Evolutionary conservation across 1,140 invertebrate species (phyloP).

Genomic region (Thaumetopoea pityocampa): DNA sequence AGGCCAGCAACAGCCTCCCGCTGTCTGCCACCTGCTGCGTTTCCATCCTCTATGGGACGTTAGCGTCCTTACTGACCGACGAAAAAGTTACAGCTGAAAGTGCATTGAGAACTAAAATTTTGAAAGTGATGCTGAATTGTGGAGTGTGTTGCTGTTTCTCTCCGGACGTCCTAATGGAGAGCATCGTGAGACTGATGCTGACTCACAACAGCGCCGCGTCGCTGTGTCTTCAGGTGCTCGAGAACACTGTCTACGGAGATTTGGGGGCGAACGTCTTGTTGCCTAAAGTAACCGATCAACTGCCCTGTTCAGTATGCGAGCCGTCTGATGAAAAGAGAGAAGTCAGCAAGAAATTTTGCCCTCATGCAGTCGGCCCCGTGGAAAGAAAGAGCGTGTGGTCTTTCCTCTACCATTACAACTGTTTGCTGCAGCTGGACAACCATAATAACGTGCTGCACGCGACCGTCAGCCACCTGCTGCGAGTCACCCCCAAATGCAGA

Average conservation of each 20-base stretch:
- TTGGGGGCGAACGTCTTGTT: slow-evolving; percentile 68
- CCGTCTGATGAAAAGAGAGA: slow-evolving; percentile 39
- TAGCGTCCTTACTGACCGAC: slow-evolving; percentile 74
- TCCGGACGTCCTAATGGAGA: slow-evolving; percentile 62
- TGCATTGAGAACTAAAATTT: slow-evolving; percentile 70
- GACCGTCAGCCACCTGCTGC: slow-evolving; percentile 78
- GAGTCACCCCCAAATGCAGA: slow-evolving; percentile 76
- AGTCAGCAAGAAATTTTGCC: slow-evolving; percentile 43
- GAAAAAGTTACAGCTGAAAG: slow-evolving; percentile 60
- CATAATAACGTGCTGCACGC: slow-evolving; percentile 76
- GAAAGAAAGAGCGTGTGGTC: slow-evolving; percentile 74
- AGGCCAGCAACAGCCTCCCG: slow-evolving; percentile 35
- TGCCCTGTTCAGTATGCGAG: slow-evolving; percentile 63
- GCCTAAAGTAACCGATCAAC: slow-evolving; percentile 42
- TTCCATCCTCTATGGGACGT: slow-evolving; percentile 76
- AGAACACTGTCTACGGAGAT: slow-evolving; percentile 78
- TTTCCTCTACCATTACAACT: slow-evolving; percentile 77
- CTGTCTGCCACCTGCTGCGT: slow-evolving; percentile 74
- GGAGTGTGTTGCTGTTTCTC: slow-evolving; percentile 82
- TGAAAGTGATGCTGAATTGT: slow-evolving; percentile 76
- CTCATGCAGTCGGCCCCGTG: slow-evolving; percentile 42
- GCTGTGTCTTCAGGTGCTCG: slow-evolving; percentile 69
- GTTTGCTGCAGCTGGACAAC: slow-evolving; percentile 76
- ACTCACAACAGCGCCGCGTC: slow-evolving; percentile 45
- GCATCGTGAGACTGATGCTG: slow-evolving; percentile 55